Base-by-base conservation (phyloP, 2,888 invertebrate species). In the Dastarcus helophoroides region DNA sequence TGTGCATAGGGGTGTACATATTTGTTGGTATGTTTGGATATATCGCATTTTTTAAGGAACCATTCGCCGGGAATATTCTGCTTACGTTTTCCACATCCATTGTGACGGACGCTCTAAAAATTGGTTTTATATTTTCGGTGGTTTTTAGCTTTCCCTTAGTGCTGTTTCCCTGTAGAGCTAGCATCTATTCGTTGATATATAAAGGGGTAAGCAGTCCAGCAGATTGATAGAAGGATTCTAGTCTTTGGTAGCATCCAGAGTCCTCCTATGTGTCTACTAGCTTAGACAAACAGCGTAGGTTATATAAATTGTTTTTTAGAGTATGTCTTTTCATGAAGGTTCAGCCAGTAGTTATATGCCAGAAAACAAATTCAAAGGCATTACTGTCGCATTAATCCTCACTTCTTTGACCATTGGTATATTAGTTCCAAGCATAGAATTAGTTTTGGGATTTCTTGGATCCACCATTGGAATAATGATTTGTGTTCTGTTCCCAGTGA, bases 61-160 rank as follows among this genome's bases (percentile, higher is more conserved):
- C 72, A 9, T 82, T 89, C 51, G 51, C 69, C 68, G 95, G 97
- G 15, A 97, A 97, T 57, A 80, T 97, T 40, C 67, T 97, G 39
- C 73, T 91, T 58, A 85, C 82, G 57, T 77, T 97, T 47, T 74
- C 80, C 15, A 77, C 82, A 1, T 82, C 86, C 2, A 65, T 80
- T 53, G 72, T 81, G 19, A 88, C 84, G 45, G 89, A 94, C 61
- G 70, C 84, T 34, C 88, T 95, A 50, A 94, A 94, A 68, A 69
- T 94, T 40, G 90, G 93, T 14, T 97, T 97, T 65, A 83, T 95
- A 5, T 66, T 94, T 47, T 93, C 94, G 1, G 76, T 97, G 15
- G 93, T 93, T 9, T 86, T 93, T 57, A 94, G 94, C 53, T 95
- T 97, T 64, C 97, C 97, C 1, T 70, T 98, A 40, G 88, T 93